Evolutionary conservation across 2,888 invertebrate species (phyloP), one percentile per base, ranked within the genome.

Genomic region (Gari tellinella): DNA sequence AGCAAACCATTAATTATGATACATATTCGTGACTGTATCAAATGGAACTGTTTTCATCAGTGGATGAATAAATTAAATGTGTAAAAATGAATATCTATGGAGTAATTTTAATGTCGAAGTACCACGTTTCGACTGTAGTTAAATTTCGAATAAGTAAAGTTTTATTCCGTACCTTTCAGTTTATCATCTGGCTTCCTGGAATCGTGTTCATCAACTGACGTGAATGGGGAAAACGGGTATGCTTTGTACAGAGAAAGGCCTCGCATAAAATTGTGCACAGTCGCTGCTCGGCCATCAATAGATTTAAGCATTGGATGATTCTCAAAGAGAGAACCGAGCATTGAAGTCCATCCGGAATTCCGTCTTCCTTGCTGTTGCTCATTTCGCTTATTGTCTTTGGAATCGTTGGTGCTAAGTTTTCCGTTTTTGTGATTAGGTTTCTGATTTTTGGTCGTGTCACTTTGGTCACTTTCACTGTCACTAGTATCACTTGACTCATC

Each of bases 261-360:
- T 65, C 92, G 80, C 82, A 93, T 88, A 56, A 92, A 92, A 82
- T 92, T 93, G 80, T 92, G 91, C 45, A 93, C 90, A 53, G 91
- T 88, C 1, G 92, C 93, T 5, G 93, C 93, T 45, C 93, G 82
- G 4, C 92, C 92, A 21, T 91, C 90, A 8, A 92, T 88, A 2
- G 90, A 90, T 77, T 91, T 89, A 55, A 92, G 75, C 46, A 90
- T 65, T 5, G 84, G 82, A 53, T 86, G 87, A 46, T 82, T 85
- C 37, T 79, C 82, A 49, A 82, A 78, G 26, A 83, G 23, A 12
- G 77, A 77, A 14, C 78, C 74, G 37, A 88, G 48, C 61, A 83
- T 75, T 3, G 76, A 63, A 7, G 79, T 81, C 82, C 84, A 84
- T 41, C 85, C 83, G 0, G 84, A 78, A 10, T 69, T 68, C 5